These are phyloP conservation scores for Nemotelus nigrinus DNA, from an alignment of 2,888 invertebrate species.

Conservation along the genomic window DNA sequence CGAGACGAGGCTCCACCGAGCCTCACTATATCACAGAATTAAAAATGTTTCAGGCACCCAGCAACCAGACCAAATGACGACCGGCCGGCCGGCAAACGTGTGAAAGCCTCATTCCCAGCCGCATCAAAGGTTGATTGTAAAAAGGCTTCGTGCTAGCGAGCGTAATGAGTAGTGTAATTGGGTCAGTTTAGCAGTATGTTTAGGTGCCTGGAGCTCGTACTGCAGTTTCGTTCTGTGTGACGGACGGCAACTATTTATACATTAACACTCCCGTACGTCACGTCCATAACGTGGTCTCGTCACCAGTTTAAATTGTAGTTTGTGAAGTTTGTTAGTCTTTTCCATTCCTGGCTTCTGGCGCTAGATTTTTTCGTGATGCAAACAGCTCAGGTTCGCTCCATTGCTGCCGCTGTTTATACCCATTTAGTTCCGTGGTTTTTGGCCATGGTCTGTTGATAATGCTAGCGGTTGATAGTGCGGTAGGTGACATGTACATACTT, in stretches of 20 bases:
- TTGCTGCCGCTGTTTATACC: background rate
- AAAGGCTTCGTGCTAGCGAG: constrained; percentile 20
- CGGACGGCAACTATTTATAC: background rate
- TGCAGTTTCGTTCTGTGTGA: background rate
- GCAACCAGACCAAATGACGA: background rate
- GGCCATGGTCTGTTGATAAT: constrained; percentile 12
- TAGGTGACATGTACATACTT: background rate
- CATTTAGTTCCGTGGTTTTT: constrained; percentile 6
- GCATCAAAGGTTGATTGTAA: background rate
- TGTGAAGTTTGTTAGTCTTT: constrained; percentile 9
- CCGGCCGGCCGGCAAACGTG: background rate
- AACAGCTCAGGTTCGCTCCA: background rate
- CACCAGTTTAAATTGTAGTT: constrained; percentile 1
- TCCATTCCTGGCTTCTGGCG: background rate
- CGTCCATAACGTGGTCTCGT: background rate
- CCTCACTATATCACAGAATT: background rate
- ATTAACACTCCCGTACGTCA: background rate
- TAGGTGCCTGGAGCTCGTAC: background rate
- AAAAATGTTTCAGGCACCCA: background rate
- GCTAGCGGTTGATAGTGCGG: constrained; percentile 19
- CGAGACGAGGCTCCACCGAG: background rate
- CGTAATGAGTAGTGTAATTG: constrained; percentile 49
- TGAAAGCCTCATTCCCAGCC: background rate
- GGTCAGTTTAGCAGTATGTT: background rate
- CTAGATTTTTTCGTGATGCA: background rate